Evolutionary conservation across 2,113 vertebrate genomes (phyloP).

Genomic region (Erpornis zantholeuca): DNA sequence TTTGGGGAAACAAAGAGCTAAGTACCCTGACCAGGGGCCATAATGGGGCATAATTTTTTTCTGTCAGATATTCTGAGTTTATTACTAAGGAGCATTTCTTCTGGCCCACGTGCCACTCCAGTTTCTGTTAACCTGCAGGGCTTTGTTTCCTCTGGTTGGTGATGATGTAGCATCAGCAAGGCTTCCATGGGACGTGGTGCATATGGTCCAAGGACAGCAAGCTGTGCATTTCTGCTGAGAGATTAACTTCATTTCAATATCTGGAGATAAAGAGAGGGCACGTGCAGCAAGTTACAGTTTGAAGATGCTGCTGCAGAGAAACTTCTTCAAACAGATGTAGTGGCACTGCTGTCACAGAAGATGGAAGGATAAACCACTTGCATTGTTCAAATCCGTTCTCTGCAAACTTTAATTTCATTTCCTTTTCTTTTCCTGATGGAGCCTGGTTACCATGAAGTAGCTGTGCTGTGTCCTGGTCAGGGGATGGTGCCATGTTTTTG

Average conservation of each 20-base stretch:
- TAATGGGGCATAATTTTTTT: background rate
- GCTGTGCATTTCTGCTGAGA: background rate
- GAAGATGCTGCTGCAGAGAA: background rate
- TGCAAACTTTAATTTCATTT: background rate
- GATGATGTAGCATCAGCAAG: fast-evolving
- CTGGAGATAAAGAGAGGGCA: background rate
- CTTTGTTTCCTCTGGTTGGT: background rate
- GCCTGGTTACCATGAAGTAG: background rate
- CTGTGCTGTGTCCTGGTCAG: background rate
- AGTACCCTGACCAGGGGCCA: background rate
- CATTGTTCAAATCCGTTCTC: fast-evolving
- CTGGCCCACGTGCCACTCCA: background rate
- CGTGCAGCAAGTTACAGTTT: background rate
- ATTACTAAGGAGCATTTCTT: background rate
- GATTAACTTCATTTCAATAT: background rate
- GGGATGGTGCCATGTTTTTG: background rate
- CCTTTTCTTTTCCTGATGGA: background rate
- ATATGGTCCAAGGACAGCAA: background rate
- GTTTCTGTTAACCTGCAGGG: background rate
- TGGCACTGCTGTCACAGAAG: background rate
- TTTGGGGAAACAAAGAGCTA: background rate
- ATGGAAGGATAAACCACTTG: background rate
- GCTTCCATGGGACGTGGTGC: background rate
- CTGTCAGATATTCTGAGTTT: background rate
- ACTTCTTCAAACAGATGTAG: background rate